Evolutionary conservation across 2,113 vertebrate species (phyloP).

Genomic region (Oreochromis tanganicae): DNA sequence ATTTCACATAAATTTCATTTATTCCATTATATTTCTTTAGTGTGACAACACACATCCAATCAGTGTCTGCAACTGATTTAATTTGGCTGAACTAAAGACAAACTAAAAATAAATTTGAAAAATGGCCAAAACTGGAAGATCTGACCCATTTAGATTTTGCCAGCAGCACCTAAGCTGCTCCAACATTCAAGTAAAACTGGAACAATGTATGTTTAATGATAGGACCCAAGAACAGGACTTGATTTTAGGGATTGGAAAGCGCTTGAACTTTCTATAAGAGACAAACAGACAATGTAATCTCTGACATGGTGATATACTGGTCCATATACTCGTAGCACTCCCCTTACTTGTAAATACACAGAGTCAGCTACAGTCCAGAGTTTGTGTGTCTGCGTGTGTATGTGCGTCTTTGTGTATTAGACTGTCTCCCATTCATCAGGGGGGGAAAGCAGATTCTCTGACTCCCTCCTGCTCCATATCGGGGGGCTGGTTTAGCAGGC

Average conservation of each 20-base stretch:
- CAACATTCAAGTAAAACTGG: neutral
- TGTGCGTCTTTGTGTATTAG: neutral
- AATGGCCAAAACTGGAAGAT: neutral
- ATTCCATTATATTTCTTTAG: neutral
- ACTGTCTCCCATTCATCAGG: neutral
- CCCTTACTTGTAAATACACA: slow-evolving; percentile 46
- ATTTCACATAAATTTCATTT: neutral
- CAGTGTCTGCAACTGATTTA: neutral
- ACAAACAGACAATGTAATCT: neutral
- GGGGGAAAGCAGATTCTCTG: slow-evolving; percentile 36
- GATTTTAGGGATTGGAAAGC: neutral
- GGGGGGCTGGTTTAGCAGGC: slow-evolving; percentile 38
- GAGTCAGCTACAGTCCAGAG: slow-evolving; percentile 4
- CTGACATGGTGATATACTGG: slow-evolving; percentile 38
- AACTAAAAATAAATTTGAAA: neutral
- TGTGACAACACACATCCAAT: neutral
- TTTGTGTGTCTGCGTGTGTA: neutral
- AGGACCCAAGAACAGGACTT: neutral
- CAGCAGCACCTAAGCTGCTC: neutral
- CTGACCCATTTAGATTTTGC: neutral
- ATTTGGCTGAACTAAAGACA: neutral
- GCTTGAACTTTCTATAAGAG: neutral
- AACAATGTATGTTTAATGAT: neutral
- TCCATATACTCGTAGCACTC: slow-evolving; percentile 15
- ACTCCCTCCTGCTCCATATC: slow-evolving; percentile 37